phyloP scores from a whole-genome alignment of 2,888 invertebrate genomes.

The Pegoplata infirma region DNA sequence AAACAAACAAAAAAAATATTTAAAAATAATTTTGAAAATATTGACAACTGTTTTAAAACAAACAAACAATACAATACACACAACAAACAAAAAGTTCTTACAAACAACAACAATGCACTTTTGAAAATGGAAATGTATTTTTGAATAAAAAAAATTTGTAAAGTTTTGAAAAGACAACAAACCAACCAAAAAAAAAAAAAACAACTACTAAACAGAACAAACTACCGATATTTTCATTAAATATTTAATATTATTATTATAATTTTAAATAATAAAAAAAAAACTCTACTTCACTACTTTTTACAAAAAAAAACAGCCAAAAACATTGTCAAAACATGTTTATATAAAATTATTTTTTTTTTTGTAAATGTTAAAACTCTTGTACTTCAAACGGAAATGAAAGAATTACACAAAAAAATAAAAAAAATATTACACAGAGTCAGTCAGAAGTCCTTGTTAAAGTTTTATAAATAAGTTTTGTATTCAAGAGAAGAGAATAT shows the following conservation, averaged over 20 bases:
- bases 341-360: too few relatives aligned
- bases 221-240: slow-evolving; percentile 11
- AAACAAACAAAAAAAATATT: slow-evolving; percentile 24
- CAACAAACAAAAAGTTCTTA: too few relatives aligned
- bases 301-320: background rate
- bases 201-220: slow-evolving; percentile 18
- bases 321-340: background rate
- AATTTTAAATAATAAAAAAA: background rate
- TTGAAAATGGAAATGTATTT: slow-evolving; percentile 18
- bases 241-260: slow-evolving; percentile 37
- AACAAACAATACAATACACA: background rate
- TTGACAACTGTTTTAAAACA: slow-evolving; percentile 6
- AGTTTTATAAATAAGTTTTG: background rate
- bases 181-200: slow-evolving; percentile 6
- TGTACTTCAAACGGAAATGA: background rate
- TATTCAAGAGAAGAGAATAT: too few relatives aligned
- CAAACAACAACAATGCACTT: slow-evolving; percentile 35
- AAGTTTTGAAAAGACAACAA: background rate
- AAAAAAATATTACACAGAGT: background rate
- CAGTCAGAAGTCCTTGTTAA: background rate
- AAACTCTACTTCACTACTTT: background rate
- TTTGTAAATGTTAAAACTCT: background rate
- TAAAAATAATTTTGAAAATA: slow-evolving; percentile 24
- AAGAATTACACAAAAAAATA: background rate
- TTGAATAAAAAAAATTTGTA: background rate